A percentile compares a stretch with the other conserved stretches of the same genome.
These are phyloP conservation scores for Cephus rjabovi DNA, from an alignment of 2,888 invertebrate genomes.

Conservation along the genomic window DNA sequence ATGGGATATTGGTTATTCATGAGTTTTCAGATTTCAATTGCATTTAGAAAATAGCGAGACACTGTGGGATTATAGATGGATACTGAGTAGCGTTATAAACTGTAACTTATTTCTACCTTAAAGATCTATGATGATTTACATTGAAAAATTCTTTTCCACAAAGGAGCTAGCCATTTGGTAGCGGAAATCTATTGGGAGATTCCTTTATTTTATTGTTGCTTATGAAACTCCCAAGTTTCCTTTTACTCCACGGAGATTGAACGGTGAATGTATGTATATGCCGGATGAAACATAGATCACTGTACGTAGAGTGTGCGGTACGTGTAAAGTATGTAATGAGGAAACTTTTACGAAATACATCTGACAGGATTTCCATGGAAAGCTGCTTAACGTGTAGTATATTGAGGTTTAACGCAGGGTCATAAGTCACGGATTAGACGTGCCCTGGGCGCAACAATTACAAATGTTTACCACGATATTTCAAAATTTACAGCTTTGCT, in stretches of 20 bases:
- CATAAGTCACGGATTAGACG: neutral
- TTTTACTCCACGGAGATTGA: neutral
- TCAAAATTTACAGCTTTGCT: neutral
- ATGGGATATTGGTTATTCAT: neutral
- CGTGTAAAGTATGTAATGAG: slow-evolving; percentile 4
- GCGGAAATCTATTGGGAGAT: neutral
- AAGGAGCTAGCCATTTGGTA: neutral
- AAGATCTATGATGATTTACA: neutral
- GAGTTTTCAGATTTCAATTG: neutral
- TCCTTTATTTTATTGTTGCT: neutral
- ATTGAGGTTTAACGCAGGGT: neutral
- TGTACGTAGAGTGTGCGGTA: neutral
- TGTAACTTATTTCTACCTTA: neutral
- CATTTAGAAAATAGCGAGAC: neutral
- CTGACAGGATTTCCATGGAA: neutral
- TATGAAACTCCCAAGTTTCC: neutral
- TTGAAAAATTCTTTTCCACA: no score
- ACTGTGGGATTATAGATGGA: neutral
- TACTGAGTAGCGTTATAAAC: neutral
- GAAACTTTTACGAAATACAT: neutral
- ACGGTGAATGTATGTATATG: neutral
- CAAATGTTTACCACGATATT: neutral
- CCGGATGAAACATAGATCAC: neutral
- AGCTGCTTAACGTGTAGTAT: neutral
- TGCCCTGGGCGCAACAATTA: neutral